phyloP scores from a whole-genome alignment of 2,113 vertebrate species.

The Lasiurus cinereus region DNA sequence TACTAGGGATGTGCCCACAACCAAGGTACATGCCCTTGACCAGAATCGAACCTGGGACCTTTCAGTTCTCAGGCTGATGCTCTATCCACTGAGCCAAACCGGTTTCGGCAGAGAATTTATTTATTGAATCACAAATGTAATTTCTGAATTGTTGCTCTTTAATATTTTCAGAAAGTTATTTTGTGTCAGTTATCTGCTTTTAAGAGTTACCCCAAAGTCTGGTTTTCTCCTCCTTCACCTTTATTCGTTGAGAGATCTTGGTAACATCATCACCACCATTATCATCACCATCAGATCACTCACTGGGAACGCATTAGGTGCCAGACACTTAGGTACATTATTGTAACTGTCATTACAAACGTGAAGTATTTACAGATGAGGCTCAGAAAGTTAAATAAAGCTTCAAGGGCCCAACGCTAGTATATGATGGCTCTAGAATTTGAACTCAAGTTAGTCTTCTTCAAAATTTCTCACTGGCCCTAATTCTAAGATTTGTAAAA shows the following conservation, averaged over 20 bases:
- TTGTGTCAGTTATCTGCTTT: background rate
- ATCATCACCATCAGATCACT: background rate
- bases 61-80: too few relatives aligned
- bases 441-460: background rate
- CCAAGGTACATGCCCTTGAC: too few relatives aligned
- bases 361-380: background rate
- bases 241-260: background rate
- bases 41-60: too few relatives aligned
- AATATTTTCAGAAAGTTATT: background rate
- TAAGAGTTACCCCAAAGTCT: background rate
- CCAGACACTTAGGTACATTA: background rate
- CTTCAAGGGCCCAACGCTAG: background rate
- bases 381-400: background rate
- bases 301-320: background rate
- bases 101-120: background rate
- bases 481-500: background rate
- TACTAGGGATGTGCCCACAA: too few relatives aligned
- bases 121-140: constrained; percentile 5
- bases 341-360: background rate
- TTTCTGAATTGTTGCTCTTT: constrained; percentile 30
- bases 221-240: constrained; percentile 12
- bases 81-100: too few relatives aligned
- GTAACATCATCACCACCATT: background rate
- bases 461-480: constrained; percentile 5
- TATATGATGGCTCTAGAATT: background rate